A percentile compares a stretch with the other conserved stretches of the same genome.
These are phyloP conservation scores for Spinibarbus caldwelli DNA, from an alignment of 2,797 vertebrate genomes.

Conservation along the genomic window DNA sequence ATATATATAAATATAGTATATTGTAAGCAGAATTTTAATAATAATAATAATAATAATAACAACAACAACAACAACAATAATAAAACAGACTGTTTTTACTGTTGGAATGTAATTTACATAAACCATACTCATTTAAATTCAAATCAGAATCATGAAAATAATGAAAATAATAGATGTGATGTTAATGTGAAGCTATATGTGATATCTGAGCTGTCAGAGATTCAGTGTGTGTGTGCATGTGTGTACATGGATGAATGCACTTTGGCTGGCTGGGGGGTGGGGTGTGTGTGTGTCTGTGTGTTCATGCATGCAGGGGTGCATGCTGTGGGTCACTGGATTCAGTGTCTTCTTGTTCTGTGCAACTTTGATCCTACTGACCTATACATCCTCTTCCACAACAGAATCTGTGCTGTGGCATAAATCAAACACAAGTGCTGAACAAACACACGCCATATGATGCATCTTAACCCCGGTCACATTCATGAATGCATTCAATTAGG, in stretches of 20 bases:
- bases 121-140: background rate
- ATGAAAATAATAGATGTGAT: background rate
- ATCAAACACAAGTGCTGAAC: too few species aligned
- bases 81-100: too few species aligned
- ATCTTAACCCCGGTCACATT: slow-evolving; percentile 1
- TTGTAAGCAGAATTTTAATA: background rate
- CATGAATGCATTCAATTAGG: background rate
- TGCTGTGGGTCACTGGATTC: slow-evolving; percentile 34
- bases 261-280: background rate
- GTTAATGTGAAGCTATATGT: background rate
- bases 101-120: background rate
- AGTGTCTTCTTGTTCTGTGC: slow-evolving; percentile 11
- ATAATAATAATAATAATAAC: too few species aligned
- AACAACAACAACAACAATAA: too few species aligned
- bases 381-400: slow-evolving; percentile 4
- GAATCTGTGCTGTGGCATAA: background rate
- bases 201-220: background rate
- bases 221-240: background rate
- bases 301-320: slow-evolving; percentile 20
- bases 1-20: too few species aligned
- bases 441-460: background rate
- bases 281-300: slow-evolving; percentile 9
- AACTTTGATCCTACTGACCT: slow-evolving; percentile 27
- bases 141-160: background rate
- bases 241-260: background rate